Evolutionary conservation across 2,113 vertebrate species (phyloP).

Genomic region (Antigone vipio): DNA sequence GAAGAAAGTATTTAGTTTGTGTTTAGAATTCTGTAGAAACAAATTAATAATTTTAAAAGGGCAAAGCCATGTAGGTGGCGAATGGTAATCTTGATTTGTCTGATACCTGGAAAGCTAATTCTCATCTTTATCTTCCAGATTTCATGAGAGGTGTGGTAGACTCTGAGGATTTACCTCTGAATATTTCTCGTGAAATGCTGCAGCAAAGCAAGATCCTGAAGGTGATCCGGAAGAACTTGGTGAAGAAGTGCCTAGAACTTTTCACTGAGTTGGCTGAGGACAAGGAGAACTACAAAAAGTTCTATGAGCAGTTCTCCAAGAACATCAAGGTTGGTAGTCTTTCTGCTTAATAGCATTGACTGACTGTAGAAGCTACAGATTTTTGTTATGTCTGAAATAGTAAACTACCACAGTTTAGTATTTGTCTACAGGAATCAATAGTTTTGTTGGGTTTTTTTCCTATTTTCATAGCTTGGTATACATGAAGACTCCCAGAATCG

Average conservation of each 20-base stretch:
- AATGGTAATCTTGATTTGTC: fast-evolving
- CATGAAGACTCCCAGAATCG: conserved; percentile 96
- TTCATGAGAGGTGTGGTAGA: conserved; percentile 96
- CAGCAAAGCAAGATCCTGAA: conserved; percentile 99
- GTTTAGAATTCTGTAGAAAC: fast-evolving
- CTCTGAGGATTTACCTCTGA: conserved; percentile 94
- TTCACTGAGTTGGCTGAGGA: conserved; percentile 92
- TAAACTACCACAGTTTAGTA: fast-evolving
- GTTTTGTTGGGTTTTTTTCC: fast-evolving
- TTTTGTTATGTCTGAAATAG: fast-evolving
- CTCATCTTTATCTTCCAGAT: conserved; percentile 27
- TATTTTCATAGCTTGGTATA: conserved; percentile 84
- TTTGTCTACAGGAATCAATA: fast-evolving
- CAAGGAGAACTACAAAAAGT: conserved; percentile 97
- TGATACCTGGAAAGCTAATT: not conserved
- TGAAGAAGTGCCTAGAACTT: conserved; percentile 96
- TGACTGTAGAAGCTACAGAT: fast-evolving
- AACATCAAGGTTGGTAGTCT: conserved; percentile 87
- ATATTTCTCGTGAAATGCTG: conserved; percentile 96
- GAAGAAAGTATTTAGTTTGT: fast-evolving
- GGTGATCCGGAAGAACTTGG: conserved; percentile 95
- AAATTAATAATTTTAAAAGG: fast-evolving
- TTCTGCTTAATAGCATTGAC: fast-evolving
- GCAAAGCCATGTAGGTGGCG: fast-evolving
- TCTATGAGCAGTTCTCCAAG: conserved; percentile 96